Evolutionary conservation across 2,888 invertebrate genomes (phyloP), one percentile per base, ranked within the genome.

Genomic region (Pollenia labialis): DNA sequence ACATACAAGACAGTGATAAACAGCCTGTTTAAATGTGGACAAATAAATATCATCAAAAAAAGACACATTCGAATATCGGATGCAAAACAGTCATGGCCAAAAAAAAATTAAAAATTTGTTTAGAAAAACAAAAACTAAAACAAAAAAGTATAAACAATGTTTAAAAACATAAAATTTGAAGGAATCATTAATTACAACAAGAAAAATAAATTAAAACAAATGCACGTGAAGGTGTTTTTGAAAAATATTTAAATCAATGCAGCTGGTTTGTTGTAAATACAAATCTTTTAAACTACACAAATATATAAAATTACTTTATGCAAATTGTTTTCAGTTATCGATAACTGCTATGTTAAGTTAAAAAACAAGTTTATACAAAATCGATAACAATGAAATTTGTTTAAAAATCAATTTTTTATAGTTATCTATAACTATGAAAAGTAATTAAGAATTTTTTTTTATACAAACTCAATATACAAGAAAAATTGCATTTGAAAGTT

Each of bases 21-120:
- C 81, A 81, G 87, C 81, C 84, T 87, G 87, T 84, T 84, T 72
- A 87, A 81, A 87, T 84, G 84, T 84, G 84, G 84, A 84, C 87
- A 87, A 87, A 87, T 87, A 87, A 87, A 81, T 87, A 84, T 87
- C 87, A 87, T 54, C 84, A 52, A 23, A 12, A 48, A 74, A 64
- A 16, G 42, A 46, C 54, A 44, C 50, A 32, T 44, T 48, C 11
- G 42, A 58, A 71, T 66, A 84, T 81, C 60, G 77, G 18, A 87
- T 87, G 77, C 77, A 81, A 87, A 81, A 79, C 83, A 72, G 32
- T 16, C 76, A 77, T 77, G 66, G 52, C 32, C 32, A 32, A 44
- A 79, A 50, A 16, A 44, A 64, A 64, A 58, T 68, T 14, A 50
- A 68, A 81, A n/a, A 54, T 68, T 1, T 69, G 18, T 42, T 40